Percentiles rank a stretch among this genome's conserved stretches.
phyloP scores from a whole-genome alignment of 2,797 vertebrate genomes.

The Danio albolineatus region DNA sequence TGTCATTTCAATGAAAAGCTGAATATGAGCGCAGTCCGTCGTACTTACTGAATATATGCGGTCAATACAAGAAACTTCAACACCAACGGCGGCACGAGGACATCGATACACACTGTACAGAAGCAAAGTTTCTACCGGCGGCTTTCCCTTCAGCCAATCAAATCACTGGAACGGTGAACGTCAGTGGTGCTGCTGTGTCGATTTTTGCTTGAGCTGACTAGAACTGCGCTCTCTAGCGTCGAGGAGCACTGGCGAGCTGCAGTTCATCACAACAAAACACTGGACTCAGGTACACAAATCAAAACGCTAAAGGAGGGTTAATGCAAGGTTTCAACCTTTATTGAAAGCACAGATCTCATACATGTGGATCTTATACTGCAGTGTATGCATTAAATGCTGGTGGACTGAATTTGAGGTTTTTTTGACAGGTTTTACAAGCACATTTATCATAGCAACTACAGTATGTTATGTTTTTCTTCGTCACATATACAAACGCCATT shows the following conservation, averaged over 20 bases:
- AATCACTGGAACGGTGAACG: background rate
- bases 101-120: background rate
- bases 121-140: background rate
- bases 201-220: background rate
- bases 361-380: constrained; percentile 5
- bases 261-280: background rate
- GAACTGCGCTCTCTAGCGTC: background rate
- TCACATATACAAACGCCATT: background rate
- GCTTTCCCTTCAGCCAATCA: constrained; percentile 21
- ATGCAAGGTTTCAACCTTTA: constrained; percentile 41
- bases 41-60: constrained; percentile 2
- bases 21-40: background rate
- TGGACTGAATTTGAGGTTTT: background rate
- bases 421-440: constrained; percentile 9
- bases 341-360: constrained; percentile 41
- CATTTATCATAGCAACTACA: constrained; percentile 14
- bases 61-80: background rate
- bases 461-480: background rate
- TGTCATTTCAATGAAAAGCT: background rate
- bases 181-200: background rate
- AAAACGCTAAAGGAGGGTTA: background rate
- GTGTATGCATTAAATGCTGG: constrained; percentile 6
- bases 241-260: background rate
- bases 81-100: background rate
- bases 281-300: background rate